phyloP scores from a whole-genome alignment of 2,113 vertebrate species.

The Bombycilla garrulus region DNA sequence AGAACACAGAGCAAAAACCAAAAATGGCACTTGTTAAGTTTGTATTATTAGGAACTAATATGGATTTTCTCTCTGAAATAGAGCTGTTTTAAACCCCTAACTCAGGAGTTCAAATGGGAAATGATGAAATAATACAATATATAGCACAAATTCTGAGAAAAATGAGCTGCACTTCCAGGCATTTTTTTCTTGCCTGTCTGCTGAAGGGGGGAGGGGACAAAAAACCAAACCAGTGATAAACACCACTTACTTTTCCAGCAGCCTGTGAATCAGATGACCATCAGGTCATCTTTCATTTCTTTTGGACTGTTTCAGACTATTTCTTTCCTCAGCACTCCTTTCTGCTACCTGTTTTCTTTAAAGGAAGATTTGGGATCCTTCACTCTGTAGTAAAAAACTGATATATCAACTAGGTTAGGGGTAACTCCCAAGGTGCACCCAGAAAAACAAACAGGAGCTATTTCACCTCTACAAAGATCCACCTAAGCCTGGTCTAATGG shows the following conservation, averaged over 20 bases:
- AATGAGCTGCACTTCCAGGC: neutral
- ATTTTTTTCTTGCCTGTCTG: neutral
- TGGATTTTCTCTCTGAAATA: neutral
- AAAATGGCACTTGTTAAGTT: neutral
- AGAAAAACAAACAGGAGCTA: neutral
- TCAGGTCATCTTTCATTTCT: neutral
- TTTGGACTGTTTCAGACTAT: neutral
- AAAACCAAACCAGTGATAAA: fast-evolving
- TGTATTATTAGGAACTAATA: neutral
- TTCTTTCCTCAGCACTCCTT: neutral
- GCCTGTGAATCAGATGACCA: neutral
- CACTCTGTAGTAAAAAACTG: neutral
- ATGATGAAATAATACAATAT: neutral
- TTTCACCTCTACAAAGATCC: neutral
- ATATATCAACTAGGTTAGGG: neutral
- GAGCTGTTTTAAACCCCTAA: neutral
- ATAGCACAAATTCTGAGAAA: neutral
- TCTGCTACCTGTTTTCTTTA: neutral
- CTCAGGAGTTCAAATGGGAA: neutral
- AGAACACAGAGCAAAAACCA: neutral
- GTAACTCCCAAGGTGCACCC: neutral
- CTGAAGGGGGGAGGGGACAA: neutral
- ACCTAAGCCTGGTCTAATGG: neutral
- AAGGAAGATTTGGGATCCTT: neutral
- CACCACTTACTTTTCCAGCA: neutral